Conservation (phyloP, 2,888 invertebrate species). For the Nomada hirtipes region DNA sequence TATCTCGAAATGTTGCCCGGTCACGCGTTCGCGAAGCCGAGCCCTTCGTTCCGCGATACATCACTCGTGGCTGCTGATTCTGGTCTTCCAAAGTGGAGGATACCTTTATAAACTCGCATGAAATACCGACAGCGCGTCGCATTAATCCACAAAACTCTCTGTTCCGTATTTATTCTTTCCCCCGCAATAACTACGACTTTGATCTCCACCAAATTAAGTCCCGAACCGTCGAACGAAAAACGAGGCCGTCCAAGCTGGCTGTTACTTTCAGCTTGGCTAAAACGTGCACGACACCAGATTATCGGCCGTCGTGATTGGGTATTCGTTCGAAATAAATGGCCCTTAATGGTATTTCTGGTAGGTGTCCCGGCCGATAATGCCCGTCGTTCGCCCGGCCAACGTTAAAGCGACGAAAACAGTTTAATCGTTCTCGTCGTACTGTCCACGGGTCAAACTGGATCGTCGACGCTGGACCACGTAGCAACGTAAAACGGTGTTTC, state of each 20-base stretch:
- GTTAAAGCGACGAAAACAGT: constrained; percentile 64
- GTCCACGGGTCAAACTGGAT: constrained; percentile 18
- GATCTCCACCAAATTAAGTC: too few species aligned
- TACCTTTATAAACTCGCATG: neutral
- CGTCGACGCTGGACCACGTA: constrained; percentile 38
- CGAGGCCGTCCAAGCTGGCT: neutral
- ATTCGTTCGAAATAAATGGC: constrained; percentile 74
- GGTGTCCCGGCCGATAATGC: constrained; percentile 71
- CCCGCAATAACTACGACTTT: too few species aligned
- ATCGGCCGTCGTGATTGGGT: constrained; percentile 70
- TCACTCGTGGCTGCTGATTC: neutral
- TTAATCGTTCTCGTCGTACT: constrained; percentile 52
- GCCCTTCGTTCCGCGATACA: constrained; percentile 28
- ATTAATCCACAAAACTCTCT: neutral
- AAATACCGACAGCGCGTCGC: neutral
- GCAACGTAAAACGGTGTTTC: too few species aligned
- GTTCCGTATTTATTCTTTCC: too few species aligned
- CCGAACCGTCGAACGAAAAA: constrained; percentile 14
- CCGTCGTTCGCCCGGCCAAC: constrained; percentile 51
- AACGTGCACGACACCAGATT: constrained; percentile 48
- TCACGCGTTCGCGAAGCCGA: neutral
- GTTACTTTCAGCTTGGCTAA: constrained; percentile 43
- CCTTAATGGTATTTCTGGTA: constrained; percentile 71
- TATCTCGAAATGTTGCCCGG: constrained; percentile 1
- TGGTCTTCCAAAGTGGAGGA: neutral